Base-by-base conservation (phyloP, 2,888 invertebrate species). In the Fissipunctia ypsillon region DNA sequence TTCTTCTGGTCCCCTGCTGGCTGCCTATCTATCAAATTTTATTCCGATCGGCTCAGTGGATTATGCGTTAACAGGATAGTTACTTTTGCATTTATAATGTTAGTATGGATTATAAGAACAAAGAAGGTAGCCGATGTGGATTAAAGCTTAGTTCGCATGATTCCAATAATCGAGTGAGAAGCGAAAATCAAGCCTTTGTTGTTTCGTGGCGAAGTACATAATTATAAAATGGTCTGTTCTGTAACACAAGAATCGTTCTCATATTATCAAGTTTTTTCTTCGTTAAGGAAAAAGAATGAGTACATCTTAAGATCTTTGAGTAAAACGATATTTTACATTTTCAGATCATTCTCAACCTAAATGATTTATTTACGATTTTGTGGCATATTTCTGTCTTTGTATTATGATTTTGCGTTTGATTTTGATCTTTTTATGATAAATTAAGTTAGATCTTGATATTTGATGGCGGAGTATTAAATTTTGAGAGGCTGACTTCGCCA, bases 301-400 rank as follows among this genome's bases (percentile, higher is more conserved):
- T 43, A 65, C 19, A 10, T 65, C 52, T 68, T 64, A 41, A 35
- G 38, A 12, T 61, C 70, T 73, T 67, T 68, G 19, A 35, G 64
- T 54, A 12, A 82, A 70, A 69, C 22, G 73, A 65, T 82, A 73
- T 75, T 69, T 69, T 25, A 63, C 67, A 63, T 59, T 74, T 66
- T 56, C 12, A 14, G 25, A 52, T 60, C 54, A 41, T 28, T 48
- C 19, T 25, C 9, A n/a, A 52, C 31, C 50, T 35, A 68, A 77
- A 61, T 78, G 22, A 73, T 66, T 70, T 64, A 68, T 65, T 69
- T 60, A 59, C 3, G 52, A 73, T 81, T 76, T 63, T 54, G 69
- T 52, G 59, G 63, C 22, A 28, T 63, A 59, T 65, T 71, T 61
- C 19, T 59, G 22, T 50, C 48, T 73, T 65, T 77, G 48, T 68